Evolutionary conservation across 2,888 invertebrate species (phyloP).

Genomic region (Lamproptera curius): DNA sequence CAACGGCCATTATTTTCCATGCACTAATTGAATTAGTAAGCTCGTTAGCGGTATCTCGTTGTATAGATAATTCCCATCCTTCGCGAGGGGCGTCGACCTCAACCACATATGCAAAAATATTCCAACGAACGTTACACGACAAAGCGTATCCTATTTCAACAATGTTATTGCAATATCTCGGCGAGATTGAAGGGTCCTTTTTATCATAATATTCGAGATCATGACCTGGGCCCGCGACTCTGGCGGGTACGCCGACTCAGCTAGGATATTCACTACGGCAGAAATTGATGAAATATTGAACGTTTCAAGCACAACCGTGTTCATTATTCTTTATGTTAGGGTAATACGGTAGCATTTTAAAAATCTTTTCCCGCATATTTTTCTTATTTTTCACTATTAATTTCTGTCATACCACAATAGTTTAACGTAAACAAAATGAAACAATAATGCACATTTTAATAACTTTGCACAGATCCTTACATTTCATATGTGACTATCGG

Average conservation of each 20-base stretch:
- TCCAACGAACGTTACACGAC: conserved; percentile 12
- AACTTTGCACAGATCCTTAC: too few relatives aligned
- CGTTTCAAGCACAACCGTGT: too few relatives aligned
- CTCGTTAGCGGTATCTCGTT: conserved; percentile 9
- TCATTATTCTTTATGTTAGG: too few relatives aligned
- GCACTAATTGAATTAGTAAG: conserved; percentile 12
- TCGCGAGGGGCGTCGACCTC: neutral
- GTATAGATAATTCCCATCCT: conserved; percentile 6
- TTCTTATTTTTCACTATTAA: too few relatives aligned
- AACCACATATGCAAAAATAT: conserved; percentile 14
- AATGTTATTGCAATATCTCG: conserved; percentile 38
- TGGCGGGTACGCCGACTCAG: conserved; percentile 40
- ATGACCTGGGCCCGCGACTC: conserved; percentile 33
- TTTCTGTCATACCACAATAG: too few relatives aligned
- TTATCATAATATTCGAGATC: conserved; percentile 49
- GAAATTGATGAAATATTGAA: conserved; percentile 29
- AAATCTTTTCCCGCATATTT: too few relatives aligned
- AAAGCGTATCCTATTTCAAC: conserved; percentile 23
- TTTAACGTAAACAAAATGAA: too few relatives aligned
- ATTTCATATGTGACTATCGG: too few relatives aligned
- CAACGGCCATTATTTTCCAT: neutral
- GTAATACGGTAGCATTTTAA: too few relatives aligned
- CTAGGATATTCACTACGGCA: conserved; percentile 42
- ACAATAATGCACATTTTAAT: too few relatives aligned
- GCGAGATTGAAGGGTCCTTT: conserved; percentile 40